A percentile compares a stretch with the other conserved stretches of the same genome.
phyloP scores from a whole-genome alignment of 2,113 vertebrate genomes.

The Seriola aureovittata region DNA sequence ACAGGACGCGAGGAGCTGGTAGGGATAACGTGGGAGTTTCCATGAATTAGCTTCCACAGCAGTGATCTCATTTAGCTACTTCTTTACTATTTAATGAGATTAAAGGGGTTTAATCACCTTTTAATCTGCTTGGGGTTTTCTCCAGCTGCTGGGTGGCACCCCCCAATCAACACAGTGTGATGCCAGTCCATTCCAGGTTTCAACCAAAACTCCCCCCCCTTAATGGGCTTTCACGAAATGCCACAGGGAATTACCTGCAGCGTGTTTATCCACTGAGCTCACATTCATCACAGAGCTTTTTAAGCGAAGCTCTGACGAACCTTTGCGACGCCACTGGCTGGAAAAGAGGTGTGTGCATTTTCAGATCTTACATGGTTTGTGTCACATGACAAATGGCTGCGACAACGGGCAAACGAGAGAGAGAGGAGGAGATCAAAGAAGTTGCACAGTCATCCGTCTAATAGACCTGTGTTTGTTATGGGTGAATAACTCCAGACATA shows the following conservation, averaged over 20 bases:
- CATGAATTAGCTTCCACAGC: constrained; percentile 40
- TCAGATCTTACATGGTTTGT: constrained; percentile 1
- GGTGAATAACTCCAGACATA: constrained; percentile 42
- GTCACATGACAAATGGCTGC: constrained; percentile 12
- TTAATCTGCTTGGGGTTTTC: constrained; percentile 56
- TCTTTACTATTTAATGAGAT: constrained; percentile 64
- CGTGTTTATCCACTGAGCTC: constrained; percentile 29
- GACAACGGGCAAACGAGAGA: neutral
- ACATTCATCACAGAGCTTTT: neutral
- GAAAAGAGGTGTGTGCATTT: neutral
- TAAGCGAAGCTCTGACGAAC: constrained; percentile 5
- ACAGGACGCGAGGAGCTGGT: constrained; percentile 22
- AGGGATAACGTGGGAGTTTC: constrained; percentile 46
- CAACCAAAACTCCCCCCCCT: constrained; percentile 11
- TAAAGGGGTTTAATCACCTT: constrained; percentile 64
- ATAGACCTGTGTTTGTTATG: constrained; percentile 28
- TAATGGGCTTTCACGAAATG: constrained; percentile 28
- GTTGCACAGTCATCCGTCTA: constrained; percentile 1
- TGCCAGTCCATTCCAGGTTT: constrained; percentile 25
- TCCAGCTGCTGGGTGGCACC: constrained; percentile 25
- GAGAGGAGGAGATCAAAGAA: constrained; percentile 8
- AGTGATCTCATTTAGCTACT: constrained; percentile 56
- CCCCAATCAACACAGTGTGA: constrained; percentile 28
- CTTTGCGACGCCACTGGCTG: neutral
- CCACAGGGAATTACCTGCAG: constrained; percentile 30